Evolutionary conservation across 1,140 invertebrate genomes (phyloP).

Genomic region (Drosophila obscura): DNA sequence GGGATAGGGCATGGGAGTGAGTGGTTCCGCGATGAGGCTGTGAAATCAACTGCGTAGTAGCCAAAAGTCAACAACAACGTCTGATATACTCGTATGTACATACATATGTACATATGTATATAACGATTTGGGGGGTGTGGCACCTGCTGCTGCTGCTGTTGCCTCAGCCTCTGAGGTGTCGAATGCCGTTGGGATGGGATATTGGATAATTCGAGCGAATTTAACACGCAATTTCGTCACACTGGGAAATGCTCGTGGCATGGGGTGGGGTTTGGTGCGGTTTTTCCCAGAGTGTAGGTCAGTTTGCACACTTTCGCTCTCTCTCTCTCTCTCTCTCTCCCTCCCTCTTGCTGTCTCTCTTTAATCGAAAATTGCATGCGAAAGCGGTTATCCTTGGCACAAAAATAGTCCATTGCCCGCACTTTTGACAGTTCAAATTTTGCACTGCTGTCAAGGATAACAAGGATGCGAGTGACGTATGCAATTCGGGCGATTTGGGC

Average conservation of each 20-base stretch:
- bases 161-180: too few relatives aligned
- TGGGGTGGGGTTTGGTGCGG: conserved; percentile 24
- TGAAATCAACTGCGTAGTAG: conserved; percentile 79
- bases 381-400: conserved; percentile 72
- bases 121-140: conserved; percentile 29
- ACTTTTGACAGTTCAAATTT: conserved; percentile 17
- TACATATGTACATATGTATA: conserved; percentile 16
- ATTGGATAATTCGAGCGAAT: conserved; percentile 37
- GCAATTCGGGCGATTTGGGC: neutral
- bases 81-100: neutral
- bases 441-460: conserved; percentile 9
- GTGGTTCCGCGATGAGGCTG: conserved; percentile 50
- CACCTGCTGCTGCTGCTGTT: conserved; percentile 37
- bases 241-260: neutral
- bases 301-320: conserved; percentile 74
- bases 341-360: neutral
- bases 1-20: conserved; percentile 70
- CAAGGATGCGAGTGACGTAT: conserved; percentile 22
- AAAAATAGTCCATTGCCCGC: conserved; percentile 70
- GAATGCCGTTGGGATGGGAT: neutral
- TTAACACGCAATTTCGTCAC: conserved; percentile 66
- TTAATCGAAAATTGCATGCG: conserved; percentile 72
- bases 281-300: conserved; percentile 61
- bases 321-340: conserved; percentile 9
- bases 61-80: conserved; percentile 67